These are phyloP conservation scores for Heteromyza rotundicornis DNA, from an alignment of 2,888 invertebrate genomes.

Conservation along the genomic window DNA sequence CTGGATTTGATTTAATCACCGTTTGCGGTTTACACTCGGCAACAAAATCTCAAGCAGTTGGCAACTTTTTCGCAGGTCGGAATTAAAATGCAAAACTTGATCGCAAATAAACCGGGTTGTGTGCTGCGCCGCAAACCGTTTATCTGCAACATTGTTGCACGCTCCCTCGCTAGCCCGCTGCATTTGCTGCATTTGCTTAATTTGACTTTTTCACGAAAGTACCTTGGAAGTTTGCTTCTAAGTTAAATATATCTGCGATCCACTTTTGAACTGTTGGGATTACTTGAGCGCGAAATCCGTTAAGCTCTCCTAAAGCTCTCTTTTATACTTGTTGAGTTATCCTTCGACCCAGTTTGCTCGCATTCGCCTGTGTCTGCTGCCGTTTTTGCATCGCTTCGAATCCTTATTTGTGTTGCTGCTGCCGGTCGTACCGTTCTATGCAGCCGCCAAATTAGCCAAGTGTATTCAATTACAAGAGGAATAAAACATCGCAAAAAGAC, in stretches of 20 bases:
- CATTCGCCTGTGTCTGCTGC: too few species aligned
- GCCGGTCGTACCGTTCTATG: too few species aligned
- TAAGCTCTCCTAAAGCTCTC: conserved; percentile 30
- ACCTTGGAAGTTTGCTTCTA: conserved; percentile 31
- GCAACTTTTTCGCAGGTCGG: background rate
- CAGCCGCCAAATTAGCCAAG: too few species aligned
- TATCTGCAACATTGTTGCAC: background rate
- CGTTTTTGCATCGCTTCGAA: too few species aligned
- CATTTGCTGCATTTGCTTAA: background rate
- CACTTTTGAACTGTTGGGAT: too few species aligned
- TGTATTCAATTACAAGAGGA: background rate
- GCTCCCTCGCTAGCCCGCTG: background rate
- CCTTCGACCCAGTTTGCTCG: conserved; percentile 4
- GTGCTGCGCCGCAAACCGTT: too few species aligned
- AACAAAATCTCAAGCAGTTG: background rate
- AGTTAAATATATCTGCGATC: too few species aligned
- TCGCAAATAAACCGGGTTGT: too few species aligned
- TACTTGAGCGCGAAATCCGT: conserved; percentile 32
- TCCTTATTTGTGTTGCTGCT: too few species aligned
- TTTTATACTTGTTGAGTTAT: conserved; percentile 31
- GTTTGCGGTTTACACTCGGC: background rate
- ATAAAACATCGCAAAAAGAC: background rate
- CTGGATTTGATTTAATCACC: background rate
- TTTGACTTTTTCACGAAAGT: conserved; percentile 19
- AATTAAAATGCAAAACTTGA: too few species aligned